Percentiles rank a stretch among this genome's conserved stretches.
Conservation (phyloP, 1,140 invertebrate species). For the Pogonomyrmex barbatus region DNA sequence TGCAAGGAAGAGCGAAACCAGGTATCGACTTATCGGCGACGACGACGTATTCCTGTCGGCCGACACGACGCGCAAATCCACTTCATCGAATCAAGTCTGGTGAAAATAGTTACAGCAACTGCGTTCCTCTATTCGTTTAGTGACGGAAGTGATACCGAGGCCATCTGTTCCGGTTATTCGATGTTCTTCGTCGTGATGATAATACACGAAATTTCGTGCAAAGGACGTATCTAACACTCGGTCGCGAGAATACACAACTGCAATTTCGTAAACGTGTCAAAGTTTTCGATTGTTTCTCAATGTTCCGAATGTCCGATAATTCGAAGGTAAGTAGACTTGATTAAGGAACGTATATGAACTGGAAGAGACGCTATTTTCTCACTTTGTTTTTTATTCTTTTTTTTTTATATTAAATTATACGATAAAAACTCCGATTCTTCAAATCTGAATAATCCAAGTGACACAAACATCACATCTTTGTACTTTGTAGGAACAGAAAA, state of each 20-base stretch:
- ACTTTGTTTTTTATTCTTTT: conserved; percentile 23
- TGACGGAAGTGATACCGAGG: conserved; percentile 27
- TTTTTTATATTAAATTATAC: not conserved
- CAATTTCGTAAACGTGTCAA: conserved; percentile 5
- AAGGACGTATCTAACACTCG: not conserved
- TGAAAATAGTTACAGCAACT: conserved; percentile 33
- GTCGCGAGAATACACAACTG: conserved; percentile 11
- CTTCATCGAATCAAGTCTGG: conserved; percentile 41
- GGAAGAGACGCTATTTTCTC: not conserved
- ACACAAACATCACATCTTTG: not conserved
- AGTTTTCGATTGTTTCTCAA: conserved; percentile 24
- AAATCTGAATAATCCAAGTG: not conserved
- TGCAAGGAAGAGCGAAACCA: not conserved
- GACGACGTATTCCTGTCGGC: conserved; percentile 1
- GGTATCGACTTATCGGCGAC: conserved; percentile 50
- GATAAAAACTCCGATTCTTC: not conserved
- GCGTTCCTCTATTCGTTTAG: conserved; percentile 17
- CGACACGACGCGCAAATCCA: conserved; percentile 31
- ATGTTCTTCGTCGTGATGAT: not conserved
- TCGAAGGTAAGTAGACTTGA: conserved; percentile 36
- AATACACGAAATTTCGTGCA: conserved; percentile 17
- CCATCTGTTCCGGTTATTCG: not conserved
- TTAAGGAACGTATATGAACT: conserved; percentile 3
- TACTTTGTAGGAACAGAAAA: not conserved
- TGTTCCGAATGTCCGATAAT: not conserved